These are phyloP conservation scores for Callipepla californica DNA, from an alignment of 2,113 vertebrate species.

Conservation along the genomic window DNA sequence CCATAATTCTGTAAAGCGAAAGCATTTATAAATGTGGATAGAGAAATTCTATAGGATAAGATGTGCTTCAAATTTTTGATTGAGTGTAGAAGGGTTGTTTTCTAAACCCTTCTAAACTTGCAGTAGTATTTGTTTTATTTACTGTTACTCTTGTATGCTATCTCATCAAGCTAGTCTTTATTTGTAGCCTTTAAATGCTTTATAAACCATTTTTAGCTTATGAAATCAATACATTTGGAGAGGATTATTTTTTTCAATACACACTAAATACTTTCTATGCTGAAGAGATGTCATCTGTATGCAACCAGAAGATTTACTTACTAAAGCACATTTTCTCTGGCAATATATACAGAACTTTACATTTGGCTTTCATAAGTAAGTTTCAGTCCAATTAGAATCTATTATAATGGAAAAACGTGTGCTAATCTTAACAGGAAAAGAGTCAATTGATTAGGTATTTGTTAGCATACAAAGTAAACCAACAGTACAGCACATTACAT, in stretches of 20 bases:
- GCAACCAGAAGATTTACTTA: conserved; percentile 4
- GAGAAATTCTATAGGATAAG: background rate
- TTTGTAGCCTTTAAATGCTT: background rate
- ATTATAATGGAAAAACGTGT: background rate
- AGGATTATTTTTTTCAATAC: conserved; percentile 24
- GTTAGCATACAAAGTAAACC: background rate
- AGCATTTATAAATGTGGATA: background rate
- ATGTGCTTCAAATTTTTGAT: background rate
- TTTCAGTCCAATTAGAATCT: background rate
- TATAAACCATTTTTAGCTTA: background rate
- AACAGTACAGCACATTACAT: background rate
- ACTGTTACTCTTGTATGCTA: background rate
- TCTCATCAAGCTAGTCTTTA: background rate
- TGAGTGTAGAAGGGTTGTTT: accelerated
- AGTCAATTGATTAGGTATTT: background rate
- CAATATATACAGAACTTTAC: background rate
- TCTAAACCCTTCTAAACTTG: background rate
- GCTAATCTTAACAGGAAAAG: background rate
- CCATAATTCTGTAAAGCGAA: background rate
- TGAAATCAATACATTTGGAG: conserved; percentile 43
- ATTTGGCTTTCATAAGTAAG: background rate
- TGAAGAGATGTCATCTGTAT: background rate
- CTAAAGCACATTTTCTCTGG: conserved; percentile 13
- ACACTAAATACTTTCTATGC: background rate
- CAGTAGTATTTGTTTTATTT: background rate